Percentiles rank a stretch among this genome's conserved stretches.
Conservation (phyloP, 2,888 invertebrate species). For the Odontothrips loti region DNA sequence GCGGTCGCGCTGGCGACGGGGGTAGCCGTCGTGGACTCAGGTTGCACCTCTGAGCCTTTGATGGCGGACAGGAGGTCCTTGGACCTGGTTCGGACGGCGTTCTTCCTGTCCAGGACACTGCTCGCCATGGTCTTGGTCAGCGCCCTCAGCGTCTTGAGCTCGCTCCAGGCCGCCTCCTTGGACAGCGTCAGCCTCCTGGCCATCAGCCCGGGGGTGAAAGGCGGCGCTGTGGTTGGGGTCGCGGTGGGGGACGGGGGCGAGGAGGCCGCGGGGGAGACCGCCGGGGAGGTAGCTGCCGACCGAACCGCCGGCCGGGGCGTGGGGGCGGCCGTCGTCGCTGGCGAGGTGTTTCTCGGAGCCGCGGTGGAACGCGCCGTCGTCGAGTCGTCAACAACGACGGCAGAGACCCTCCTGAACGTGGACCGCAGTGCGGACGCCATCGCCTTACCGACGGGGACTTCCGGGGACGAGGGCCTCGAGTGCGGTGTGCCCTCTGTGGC, state of each 20-base stretch:
- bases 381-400: not conserved
- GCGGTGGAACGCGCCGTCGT: not conserved
- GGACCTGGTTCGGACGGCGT: not conserved
- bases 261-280: no score
- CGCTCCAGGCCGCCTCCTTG: not conserved
- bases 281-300: no score
- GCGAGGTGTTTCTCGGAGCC: not conserved
- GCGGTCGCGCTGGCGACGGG: not conserved
- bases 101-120: not conserved
- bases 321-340: no score
- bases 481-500: not conserved
- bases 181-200: slow-evolving; percentile 3
- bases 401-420: not conserved
- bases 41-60: not conserved
- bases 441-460: not conserved
- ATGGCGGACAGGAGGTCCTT: slow-evolving; percentile 10
- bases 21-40: not conserved
- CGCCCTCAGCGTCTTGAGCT: no score
- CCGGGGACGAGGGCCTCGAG: not conserved
- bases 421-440: not conserved
- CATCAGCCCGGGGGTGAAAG: not conserved
- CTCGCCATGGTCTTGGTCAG: slow-evolving; percentile 5
- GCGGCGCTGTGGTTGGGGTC: no score
- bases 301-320: no score
- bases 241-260: not conserved